A percentile compares a stretch with the other conserved stretches of the same genome.
These are phyloP conservation scores for Ligdia adustata DNA, from an alignment of 2,888 invertebrate genomes.

Conservation along the genomic window DNA sequence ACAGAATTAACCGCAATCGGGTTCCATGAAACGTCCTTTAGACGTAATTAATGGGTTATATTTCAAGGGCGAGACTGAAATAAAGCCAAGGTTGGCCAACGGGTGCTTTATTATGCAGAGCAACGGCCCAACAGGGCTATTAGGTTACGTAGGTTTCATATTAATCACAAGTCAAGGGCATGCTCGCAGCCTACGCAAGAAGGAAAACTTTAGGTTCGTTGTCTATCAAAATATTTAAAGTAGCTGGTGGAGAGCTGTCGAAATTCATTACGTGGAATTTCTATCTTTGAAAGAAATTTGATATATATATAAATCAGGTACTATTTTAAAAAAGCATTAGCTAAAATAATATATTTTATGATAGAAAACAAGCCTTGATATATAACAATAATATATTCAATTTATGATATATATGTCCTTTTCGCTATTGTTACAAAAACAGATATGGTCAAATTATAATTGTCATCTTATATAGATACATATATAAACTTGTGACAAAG, in stretches of 20 bases:
- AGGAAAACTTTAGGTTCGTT: conserved; percentile 18
- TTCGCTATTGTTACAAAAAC: no score
- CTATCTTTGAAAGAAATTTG: no score
- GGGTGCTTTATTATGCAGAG: conserved; percentile 36
- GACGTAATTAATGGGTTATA: conserved; percentile 17
- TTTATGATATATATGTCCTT: no score
- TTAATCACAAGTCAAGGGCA: conserved; percentile 38
- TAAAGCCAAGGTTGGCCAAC: conserved; percentile 30
- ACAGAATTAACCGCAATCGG: neutral
- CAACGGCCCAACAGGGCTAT: conserved; percentile 28
- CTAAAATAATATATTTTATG: neutral
- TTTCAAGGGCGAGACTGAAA: conserved; percentile 32
- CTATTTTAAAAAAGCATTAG: neutral
- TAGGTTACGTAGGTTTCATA: conserved; percentile 37
- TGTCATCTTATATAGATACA: conserved; percentile 2
- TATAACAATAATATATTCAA: no score
- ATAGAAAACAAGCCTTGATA: neutral
- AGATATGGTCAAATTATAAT: conserved; percentile 9
- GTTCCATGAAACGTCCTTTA: conserved; percentile 15
- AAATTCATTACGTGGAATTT: no score
- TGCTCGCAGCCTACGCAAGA: conserved; percentile 34
- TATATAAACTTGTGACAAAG: conserved; percentile 33
- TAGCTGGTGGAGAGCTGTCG: no score
- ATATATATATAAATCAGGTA: no score
- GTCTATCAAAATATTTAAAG: neutral